Percentiles rank a stretch among this genome's conserved stretches.
These are phyloP conservation scores for Antrozous pallidus DNA, from an alignment of 2,797 vertebrate genomes.

Conservation along the genomic window DNA sequence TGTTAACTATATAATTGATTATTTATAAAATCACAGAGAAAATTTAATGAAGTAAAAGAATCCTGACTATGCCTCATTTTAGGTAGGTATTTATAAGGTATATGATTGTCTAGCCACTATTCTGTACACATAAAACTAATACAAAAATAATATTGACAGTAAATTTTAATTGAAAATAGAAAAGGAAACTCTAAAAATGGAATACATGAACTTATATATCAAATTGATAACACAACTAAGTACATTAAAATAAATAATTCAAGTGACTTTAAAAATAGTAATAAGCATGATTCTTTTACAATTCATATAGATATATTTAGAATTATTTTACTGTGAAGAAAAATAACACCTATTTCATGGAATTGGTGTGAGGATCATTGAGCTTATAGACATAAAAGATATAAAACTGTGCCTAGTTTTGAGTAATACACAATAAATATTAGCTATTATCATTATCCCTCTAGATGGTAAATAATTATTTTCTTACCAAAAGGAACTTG, in stretches of 20 bases:
- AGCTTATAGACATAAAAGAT: not conserved
- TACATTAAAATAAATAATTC: not conserved
- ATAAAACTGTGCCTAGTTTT: not conserved
- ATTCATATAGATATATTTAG: not conserved
- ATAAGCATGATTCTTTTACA: not conserved
- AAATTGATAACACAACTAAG: not conserved
- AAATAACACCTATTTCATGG: not conserved
- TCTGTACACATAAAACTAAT: not conserved
- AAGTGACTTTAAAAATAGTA: not conserved
- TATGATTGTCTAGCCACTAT: not conserved
- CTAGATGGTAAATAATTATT: not conserved
- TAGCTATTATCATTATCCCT: not conserved
- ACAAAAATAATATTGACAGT: not conserved
- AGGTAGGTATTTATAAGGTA: not conserved
- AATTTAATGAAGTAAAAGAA: not conserved
- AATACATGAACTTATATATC: not conserved
- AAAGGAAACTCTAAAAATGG: not conserved
- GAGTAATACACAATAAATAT: not conserved
- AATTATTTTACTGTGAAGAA: not conserved
- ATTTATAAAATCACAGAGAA: not conserved
- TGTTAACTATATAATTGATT: not conserved
- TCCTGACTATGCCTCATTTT: not conserved
- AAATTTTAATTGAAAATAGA: not conserved
- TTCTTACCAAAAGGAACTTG: constrained; percentile 17
- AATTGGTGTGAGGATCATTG: not conserved